Base-by-base conservation (phyloP, 1,140 invertebrate genomes). In the Hirudo medicinalis region DNA sequence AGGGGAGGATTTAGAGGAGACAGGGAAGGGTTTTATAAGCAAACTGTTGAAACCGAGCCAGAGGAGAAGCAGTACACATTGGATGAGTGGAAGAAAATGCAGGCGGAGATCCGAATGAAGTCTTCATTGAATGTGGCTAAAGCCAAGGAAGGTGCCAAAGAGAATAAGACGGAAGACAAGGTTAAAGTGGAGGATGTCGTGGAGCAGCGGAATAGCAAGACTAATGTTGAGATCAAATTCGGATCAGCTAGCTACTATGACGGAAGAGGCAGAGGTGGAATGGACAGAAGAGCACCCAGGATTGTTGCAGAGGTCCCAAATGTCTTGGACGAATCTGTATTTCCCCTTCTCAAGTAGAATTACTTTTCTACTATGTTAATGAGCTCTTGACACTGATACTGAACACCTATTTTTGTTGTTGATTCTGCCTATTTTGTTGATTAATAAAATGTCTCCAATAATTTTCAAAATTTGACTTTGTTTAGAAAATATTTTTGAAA, bases 251-350 rank as follows among this genome's bases (percentile, higher is more conserved):
- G 19, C 13, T 63, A 67, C 20, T 55, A 60, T 32, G 73, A 66
- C 49, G 32, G 54, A 32, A 19, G 72, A 71, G 72, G 72, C 9
- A 29, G 55, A 53, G 68, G 79, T 54, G 78, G 85, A 17, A 49
- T 49, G 43, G 15, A 49, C 43, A 84, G 86, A 15, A 81, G 83
- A 70, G 83, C 83, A 20, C 74, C 81, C 49, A 78, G 80, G 20
- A 13, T 4, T 13, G 9, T 80, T 71, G 80, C 70, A 22, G 83
- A 54, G 76, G 91, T 91, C 78, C 93, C 93, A 32, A 93, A 92
- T 82, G 91, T 96, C 68, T 91, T 95, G 80, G 92, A 96, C 83
- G 91, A 92, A 84, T 88, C 89, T 79, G 92, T 94, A 84, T 95
- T 96, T 83, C 93, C 93, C 74, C 91, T 90, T 77, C 85, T 94